Evolutionary conservation across 2,888 invertebrate species (phyloP).

Genomic region (Andrena fulva): DNA sequence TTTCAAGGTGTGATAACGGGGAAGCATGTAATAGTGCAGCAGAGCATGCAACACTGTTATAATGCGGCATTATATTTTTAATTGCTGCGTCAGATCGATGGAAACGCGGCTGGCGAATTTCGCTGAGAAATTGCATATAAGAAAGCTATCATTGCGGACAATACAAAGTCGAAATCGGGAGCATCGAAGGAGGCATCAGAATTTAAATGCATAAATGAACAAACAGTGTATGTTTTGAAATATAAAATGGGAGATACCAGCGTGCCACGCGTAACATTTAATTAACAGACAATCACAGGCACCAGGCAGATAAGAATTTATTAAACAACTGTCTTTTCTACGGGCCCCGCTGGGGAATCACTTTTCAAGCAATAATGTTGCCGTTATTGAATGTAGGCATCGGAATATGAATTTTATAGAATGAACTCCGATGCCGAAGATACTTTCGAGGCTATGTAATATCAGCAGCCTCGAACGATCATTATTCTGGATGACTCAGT

Average conservation of each 20-base stretch:
- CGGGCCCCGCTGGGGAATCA: neutral
- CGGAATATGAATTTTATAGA: neutral
- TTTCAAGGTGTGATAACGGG: constrained; percentile 51
- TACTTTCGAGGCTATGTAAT: neutral
- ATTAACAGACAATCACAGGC: neutral
- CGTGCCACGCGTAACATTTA: too few species aligned
- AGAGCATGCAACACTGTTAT: constrained; percentile 35
- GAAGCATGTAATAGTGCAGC: constrained; percentile 36
- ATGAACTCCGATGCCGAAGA: neutral
- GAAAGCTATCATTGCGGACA: neutral
- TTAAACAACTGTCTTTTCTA: neutral
- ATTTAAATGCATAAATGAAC: neutral
- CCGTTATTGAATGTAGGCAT: neutral
- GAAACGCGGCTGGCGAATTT: constrained; percentile 3
- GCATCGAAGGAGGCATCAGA: neutral
- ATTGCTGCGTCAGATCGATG: constrained; percentile 36
- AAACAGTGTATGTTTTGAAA: too few species aligned
- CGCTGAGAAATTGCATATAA: neutral
- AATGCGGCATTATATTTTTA: constrained; percentile 43
- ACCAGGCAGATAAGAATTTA: neutral
- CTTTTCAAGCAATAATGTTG: neutral
- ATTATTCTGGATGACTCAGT: constrained; percentile 29
- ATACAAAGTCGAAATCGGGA: too few species aligned
- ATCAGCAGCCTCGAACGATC: constrained; percentile 13
- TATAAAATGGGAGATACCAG: too few species aligned